Base-by-base conservation (phyloP, 2,797 vertebrate species). In the Phaenicophaeus curvirostris region DNA sequence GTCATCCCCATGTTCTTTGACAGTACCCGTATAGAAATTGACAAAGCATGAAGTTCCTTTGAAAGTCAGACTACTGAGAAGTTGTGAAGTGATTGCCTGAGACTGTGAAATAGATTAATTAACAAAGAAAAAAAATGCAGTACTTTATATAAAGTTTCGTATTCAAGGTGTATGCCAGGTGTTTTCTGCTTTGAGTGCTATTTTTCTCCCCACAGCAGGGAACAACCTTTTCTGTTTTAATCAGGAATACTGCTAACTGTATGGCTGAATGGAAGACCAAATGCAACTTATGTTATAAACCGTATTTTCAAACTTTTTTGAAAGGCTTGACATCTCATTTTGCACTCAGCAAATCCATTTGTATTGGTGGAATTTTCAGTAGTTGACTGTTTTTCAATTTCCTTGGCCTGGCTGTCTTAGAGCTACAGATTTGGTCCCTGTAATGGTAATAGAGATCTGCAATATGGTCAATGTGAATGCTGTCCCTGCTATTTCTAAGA, bases 31-130 rank as follows among this genome's bases (percentile, higher is more conserved):
- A 44, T 54, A 65, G 27, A 44, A 81, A 88, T 21, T 93, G 94
- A 77, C n/a, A 61, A 54, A 86, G 33, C 13, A 17, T 63, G 59
- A 88, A 73, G 62, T 87, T 96, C 62, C 79, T 96, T 96, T 95
- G 74, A 87, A 91, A 85, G 76, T 37, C 74, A 87, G 71, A 51
- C 77, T 59, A 42, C 33, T 14, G 46, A 93, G 76, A 86, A 68
- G 74, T 95, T 95, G 77, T 66, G 78, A 91, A 96, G 67, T 95
- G 91, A 97, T 95, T 94, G 76, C 62, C 87, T 94, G 73, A 94
- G 86, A 96, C 93, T 96, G 85, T 95, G 95, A 95, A 93, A 92
- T 88, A 90, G 82, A 85, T 97, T 95, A 96, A 98, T 97, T 97
- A 97, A 84, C 72, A 87, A 78, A 82, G 41, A 68, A 96, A 94